These are phyloP conservation scores for Brachionus rubens DNA, from an alignment of 1,140 invertebrate species.

Conservation along the genomic window DNA sequence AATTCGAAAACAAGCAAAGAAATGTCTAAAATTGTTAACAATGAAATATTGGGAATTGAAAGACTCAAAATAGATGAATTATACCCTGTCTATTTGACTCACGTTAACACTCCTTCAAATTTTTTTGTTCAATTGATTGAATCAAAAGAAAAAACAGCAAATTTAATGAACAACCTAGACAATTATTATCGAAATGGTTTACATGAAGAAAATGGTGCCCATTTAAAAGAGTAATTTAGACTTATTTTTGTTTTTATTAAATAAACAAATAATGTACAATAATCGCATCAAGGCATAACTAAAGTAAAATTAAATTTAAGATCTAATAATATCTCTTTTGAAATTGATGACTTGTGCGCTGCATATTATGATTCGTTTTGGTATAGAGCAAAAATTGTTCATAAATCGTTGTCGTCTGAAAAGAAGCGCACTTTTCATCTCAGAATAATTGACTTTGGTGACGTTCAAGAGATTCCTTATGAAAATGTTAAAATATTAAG, in stretches of 20 bases:
- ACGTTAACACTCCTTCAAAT: slow-evolving; percentile 21
- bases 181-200: slow-evolving; percentile 30
- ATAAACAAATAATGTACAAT: not conserved
- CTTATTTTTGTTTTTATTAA: not conserved
- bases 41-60: not conserved
- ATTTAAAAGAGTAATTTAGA: not conserved
- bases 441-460: slow-evolving; percentile 28
- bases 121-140: slow-evolving; percentile 22
- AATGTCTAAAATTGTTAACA: too few relatives aligned
- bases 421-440: slow-evolving; percentile 27
- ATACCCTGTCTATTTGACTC: slow-evolving; percentile 9
- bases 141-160: slow-evolving; percentile 1
- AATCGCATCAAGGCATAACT: too few relatives aligned
- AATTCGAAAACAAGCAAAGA: not conserved
- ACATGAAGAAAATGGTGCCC: slow-evolving; percentile 19
- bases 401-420: slow-evolving; percentile 20
- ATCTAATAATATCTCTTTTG: not conserved
- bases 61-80: not conserved
- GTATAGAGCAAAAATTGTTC: not conserved
- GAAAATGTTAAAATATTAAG: not conserved
- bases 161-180: slow-evolving; percentile 32
- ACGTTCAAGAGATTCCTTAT: slow-evolving; percentile 21
- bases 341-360: slow-evolving; percentile 32
- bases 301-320: slow-evolving; percentile 9
- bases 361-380: slow-evolving; percentile 11